Evolutionary conservation across 2,888 invertebrate species (phyloP), one percentile per base, ranked within the genome.

Genomic region (Melanotus villosus): DNA sequence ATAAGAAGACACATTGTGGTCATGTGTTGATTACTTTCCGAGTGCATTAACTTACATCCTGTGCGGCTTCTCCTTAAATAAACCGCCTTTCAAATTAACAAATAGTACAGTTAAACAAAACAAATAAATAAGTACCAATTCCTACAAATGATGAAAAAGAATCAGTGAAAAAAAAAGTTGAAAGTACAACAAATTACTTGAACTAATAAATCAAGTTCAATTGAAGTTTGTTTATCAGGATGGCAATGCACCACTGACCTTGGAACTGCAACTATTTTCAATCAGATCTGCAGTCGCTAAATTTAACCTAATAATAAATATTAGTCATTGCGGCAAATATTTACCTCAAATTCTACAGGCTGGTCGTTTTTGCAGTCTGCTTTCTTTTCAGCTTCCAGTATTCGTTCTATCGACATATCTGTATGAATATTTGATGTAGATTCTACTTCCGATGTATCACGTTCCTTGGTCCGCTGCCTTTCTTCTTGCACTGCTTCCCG

Each of bases 401-500:
- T 92, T 79, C 95, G 90, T 81, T 98, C 98, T 76, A 98, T 92
- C 1, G 97, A 96, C 90, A 98, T 93, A 85, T 98, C 98, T 78
- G 89, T 92, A 87, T 88, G 92, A 73, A 90, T 83, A 75, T 87
- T 88, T 75, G 90, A 90, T 26, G 91, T 91, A 50, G 94, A 93
- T 85, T 95, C 95, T 58, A 93, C 94, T 80, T 96, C 96, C 78
- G 90, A 90, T 77, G 88, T 89, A 65, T 85, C 85, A 67, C 90
- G 87, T 80, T 92, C 92, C 82, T 92, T 91, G 68, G 90, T 91
- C 57, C 98, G 89, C 83, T 98, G 98, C 72, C 98, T 87, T 84
- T 99, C 99, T 84, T 99, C 98, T 86, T 85, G 85, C 1, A 95
- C 96, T 19, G 98, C 98, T 86, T 99, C 98, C 72, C 98, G 87